Evolutionary conservation across 2,113 vertebrate genomes (phyloP), one percentile per base, ranked within the genome.

Genomic region (Oncorhynchus keta): DNA sequence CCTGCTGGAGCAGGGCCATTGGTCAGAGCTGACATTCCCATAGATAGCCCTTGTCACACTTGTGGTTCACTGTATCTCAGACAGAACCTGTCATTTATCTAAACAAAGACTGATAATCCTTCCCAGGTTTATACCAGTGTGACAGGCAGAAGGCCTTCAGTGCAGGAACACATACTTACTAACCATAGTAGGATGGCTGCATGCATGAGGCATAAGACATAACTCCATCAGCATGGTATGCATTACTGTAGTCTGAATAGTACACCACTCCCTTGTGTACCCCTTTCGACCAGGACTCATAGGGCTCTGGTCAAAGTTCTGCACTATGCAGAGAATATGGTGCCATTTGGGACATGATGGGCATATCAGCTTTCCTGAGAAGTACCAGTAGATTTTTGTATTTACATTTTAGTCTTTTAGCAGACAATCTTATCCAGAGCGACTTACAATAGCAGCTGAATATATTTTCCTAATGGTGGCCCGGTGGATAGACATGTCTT

Each of bases 21-120:
- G 70, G 76, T 77, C 69, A 65, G 26, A 39, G 69, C 28, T 71
- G 62, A 62, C 16, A 48, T 35, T 71, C 28, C 32, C 35, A 64
- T n/a, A 76, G 57, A 76, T 76, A 62, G 35, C 65, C 67, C 13
- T 49, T 71, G 75, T 76, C 57, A 48, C 57, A 24, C 14, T n/a
- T 14, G 68, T 30, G 70, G 62, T 73, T 72, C 70, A 18, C 65
- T 73, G 20, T 64, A 64, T 72, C 35, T 57, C 26, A 57, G 76
- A 62, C 70, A 32, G 30, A 66, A 51, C 16, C 59, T 49, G 13
- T 71, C 76, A 77, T 77, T 66, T 62, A 76, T 76, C 75, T 64
- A 24, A 77, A 71, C 24, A 65, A 70, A 72, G 76, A 73, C 70
- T 24, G 70, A 72, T 72, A 62, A 72, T 24, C 70, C 32, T 57